Evolutionary conservation across 2,888 invertebrate species (phyloP).

Genomic region (Shargacucullia verbasci): DNA sequence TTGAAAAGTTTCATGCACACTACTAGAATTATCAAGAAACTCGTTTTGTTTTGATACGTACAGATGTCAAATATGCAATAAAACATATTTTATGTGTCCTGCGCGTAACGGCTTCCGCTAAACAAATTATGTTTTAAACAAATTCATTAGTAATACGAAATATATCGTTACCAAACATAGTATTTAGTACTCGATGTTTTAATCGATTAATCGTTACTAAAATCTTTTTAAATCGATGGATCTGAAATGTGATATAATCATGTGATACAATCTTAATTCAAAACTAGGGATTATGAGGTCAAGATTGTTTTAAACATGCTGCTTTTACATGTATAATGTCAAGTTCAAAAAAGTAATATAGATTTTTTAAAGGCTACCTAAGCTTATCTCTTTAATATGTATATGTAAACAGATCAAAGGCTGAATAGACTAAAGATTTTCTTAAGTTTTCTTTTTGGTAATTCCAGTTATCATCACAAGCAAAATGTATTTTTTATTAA

Average conservation of each 20-base stretch:
- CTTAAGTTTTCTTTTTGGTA: too few relatives aligned
- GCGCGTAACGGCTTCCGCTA: constrained; percentile 72
- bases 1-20: constrained; percentile 10
- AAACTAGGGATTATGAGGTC: too few relatives aligned
- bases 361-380: too few relatives aligned
- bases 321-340: too few relatives aligned
- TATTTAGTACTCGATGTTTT: constrained; percentile 25
- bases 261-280: too few relatives aligned
- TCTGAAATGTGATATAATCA: constrained; percentile 8
- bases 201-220: constrained; percentile 16
- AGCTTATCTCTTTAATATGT: too few relatives aligned
- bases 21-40: constrained; percentile 42
- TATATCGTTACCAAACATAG: constrained; percentile 41
- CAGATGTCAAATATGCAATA: constrained; percentile 65
- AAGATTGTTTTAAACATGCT: too few relatives aligned
- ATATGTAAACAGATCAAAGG: too few relatives aligned
- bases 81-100: constrained; percentile 76
- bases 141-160: constrained; percentile 63
- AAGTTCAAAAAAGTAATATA: too few relatives aligned
- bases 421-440: too few relatives aligned
- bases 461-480: too few relatives aligned
- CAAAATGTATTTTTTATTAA: too few relatives aligned
- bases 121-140: constrained; percentile 66
- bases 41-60: constrained; percentile 51
- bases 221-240: constrained; percentile 10